These are phyloP conservation scores for Artibeus lituratus DNA, from an alignment of 2,797 vertebrate species.

Conservation along the genomic window DNA sequence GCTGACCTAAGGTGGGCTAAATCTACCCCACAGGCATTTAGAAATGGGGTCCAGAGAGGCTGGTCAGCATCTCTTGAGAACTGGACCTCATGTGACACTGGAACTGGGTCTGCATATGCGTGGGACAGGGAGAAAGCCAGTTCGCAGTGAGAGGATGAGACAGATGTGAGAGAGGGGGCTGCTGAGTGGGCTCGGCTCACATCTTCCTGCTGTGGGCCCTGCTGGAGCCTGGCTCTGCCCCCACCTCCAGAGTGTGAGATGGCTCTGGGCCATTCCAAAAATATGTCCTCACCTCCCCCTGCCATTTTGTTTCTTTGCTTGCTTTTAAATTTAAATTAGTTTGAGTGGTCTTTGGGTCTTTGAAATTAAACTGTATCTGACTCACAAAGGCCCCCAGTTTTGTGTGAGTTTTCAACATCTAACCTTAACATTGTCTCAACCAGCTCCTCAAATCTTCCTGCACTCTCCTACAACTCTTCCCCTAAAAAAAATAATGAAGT, in stretches of 20 bases:
- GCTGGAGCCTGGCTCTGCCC: neutral
- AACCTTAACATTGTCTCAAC: neutral
- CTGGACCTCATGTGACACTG: neutral
- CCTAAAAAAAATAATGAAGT: neutral
- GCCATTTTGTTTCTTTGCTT: neutral
- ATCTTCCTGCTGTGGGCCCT: neutral
- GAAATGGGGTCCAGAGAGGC: neutral
- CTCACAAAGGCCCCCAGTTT: neutral
- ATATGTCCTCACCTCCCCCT: neutral
- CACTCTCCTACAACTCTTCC: neutral
- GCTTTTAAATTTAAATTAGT: neutral
- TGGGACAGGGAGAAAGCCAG: neutral
- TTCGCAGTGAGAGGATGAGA: neutral
- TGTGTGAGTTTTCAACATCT: neutral
- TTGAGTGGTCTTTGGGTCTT: neutral
- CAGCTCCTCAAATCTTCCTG: neutral
- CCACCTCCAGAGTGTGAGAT: fast-evolving
- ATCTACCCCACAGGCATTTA: neutral
- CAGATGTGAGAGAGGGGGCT: neutral
- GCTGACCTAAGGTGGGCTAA: neutral
- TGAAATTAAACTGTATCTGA: neutral
- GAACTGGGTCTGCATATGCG: fast-evolving
- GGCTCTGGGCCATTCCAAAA: neutral
- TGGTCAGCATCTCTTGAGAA: neutral
- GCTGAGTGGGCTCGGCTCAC: neutral